Evolutionary conservation across 2,797 vertebrate genomes (phyloP), one percentile per base, ranked within the genome.

Genomic region (Ctenopoma multispine): DNA sequence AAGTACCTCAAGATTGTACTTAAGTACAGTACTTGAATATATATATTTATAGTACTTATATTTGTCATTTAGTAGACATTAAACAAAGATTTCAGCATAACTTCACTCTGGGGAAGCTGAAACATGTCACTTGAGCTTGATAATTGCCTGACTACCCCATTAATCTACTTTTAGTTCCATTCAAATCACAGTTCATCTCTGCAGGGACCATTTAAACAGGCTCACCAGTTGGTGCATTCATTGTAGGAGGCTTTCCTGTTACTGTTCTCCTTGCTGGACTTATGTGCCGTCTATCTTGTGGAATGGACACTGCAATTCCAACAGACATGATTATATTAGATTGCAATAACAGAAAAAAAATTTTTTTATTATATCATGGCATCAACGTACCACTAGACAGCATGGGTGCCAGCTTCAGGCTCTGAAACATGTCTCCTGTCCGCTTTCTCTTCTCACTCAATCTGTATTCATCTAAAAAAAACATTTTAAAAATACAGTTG

Each of bases 371-470:
- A 61, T 41, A 15, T 41, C 6, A 12, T 53, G 8, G 38, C 7
- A 27, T 66, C 8, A 53, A 79, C 75, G 0, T 75, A 90, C 94
- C 92, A 60, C 92, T 95, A 1, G 92, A 83, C 21, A 95, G 84
- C 58, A 95, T 86, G 6, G 92, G 89, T 20, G 91, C 91, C 62
- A 96, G 93, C 77, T 96, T 96, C 67, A 97, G 92, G 76, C 88
- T 95, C 79, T 95, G 95, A 75, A 98, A 96, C 59, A 96, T 95
- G 55, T 95, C 95, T 0, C 93, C 94, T 0, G 96, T 97, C 2
- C 96, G 91, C 82, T 97, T 98, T 12, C 96, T 94, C 81, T 98
- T 98, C 84, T 97, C 95, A 56, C 90, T 93, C 54, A 98, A 93
- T 34, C 93, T 88, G 87, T 97, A 96, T 71, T 97, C 96, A 59